Conservation (phyloP, 2,797 vertebrate genomes). For the Coracias cyanogaster region DNA sequence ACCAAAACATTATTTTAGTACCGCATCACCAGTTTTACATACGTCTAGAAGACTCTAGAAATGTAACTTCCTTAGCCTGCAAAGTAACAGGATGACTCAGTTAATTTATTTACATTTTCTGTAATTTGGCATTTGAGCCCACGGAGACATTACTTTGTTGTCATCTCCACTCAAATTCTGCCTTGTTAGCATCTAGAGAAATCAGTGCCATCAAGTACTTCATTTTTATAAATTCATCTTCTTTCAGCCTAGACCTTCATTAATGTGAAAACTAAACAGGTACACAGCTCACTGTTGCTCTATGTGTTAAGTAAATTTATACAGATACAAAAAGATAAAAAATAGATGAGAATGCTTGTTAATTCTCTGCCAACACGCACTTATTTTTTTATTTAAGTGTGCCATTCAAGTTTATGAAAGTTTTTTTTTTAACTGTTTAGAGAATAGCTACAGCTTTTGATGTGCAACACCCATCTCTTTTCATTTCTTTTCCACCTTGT, state of each 20-base stretch:
- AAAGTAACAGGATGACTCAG: constrained; percentile 8
- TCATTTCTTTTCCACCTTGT: neutral
- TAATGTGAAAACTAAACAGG: constrained; percentile 43
- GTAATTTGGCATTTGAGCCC: constrained; percentile 40
- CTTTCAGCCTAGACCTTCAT: constrained; percentile 39
- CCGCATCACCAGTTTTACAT: neutral
- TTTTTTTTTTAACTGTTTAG: neutral
- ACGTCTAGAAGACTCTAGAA: constrained; percentile 20
- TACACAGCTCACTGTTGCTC: neutral
- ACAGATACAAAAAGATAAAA: constrained; percentile 29
- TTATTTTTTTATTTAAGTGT: neutral
- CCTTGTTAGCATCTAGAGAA: constrained; percentile 30
- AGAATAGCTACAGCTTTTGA: neutral
- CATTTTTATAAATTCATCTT: constrained; percentile 54
- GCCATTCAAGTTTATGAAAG: neutral
- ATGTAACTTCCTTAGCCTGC: neutral
- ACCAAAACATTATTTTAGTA: neutral
- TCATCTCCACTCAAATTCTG: constrained; percentile 38
- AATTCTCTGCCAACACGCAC: neutral
- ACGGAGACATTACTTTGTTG: constrained; percentile 45
- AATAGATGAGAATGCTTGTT: neutral
- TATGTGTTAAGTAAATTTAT: neutral
- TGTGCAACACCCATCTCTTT: neutral
- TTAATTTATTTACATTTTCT: constrained; percentile 58
- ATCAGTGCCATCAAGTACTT: constrained; percentile 48